Conservation (phyloP, 2,888 invertebrate species). For the Ormyrus pomaceus region DNA sequence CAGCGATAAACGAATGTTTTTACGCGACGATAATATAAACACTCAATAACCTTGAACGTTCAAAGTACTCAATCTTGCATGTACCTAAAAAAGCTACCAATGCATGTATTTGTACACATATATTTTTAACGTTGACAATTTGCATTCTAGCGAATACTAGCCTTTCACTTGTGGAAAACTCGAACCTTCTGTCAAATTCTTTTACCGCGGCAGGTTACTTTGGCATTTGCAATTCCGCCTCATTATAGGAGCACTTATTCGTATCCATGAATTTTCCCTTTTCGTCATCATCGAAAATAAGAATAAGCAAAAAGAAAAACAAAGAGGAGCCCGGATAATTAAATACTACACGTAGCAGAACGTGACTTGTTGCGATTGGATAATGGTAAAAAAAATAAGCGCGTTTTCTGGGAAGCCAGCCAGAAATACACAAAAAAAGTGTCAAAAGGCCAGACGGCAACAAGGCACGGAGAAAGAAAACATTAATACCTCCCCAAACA, state of each 20-base stretch:
- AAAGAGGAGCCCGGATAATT: background rate
- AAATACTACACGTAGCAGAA: background rate
- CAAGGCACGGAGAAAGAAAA: background rate
- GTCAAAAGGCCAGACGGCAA: background rate
- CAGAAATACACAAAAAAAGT: background rate
- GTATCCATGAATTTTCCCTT: no score
- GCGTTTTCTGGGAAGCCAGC: constrained; percentile 6
- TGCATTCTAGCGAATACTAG: no score
- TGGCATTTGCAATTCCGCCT: no score
- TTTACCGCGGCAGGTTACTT: no score
- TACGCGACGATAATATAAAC: constrained; percentile 1
- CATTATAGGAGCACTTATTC: no score
- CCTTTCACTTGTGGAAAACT: no score
- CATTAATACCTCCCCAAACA: background rate
- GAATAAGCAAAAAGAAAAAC: background rate
- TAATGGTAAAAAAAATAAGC: constrained; percentile 3
- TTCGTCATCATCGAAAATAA: no score
- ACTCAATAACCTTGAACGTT: constrained; percentile 1
- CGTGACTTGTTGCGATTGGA: constrained; percentile 38
- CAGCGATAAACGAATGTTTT: background rate
- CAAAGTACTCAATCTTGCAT: background rate
- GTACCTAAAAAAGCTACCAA: no score
- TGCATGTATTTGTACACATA: no score
- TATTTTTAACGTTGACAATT: no score
- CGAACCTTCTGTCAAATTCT: no score